Conservation (phyloP, 2,888 invertebrate species). For the Folsomia candida region DNA sequence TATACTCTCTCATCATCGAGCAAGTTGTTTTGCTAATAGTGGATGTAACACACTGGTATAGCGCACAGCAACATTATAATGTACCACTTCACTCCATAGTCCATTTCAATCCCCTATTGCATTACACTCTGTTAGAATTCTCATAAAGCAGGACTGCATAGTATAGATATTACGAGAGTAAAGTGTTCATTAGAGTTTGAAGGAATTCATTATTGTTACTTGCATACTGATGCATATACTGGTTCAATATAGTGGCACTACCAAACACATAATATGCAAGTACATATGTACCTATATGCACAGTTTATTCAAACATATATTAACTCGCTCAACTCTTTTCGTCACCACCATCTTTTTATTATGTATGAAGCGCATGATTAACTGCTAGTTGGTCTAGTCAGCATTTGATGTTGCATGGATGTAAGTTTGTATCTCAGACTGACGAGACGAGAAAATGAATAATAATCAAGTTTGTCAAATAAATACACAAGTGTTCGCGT, state of each 20-base stretch:
- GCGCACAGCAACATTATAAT: background rate
- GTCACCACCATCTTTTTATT: background rate
- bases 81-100: too few relatives aligned
- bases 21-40: background rate
- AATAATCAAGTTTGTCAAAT: background rate
- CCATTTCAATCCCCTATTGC: background rate
- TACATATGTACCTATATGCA: too few relatives aligned
- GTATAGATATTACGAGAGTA: background rate
- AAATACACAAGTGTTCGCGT: background rate
- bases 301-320: background rate
- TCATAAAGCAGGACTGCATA: background rate
- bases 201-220: too few relatives aligned
- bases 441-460: background rate
- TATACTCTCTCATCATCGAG: background rate
- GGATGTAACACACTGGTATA: background rate
- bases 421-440: too few relatives aligned
- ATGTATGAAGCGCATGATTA: too few relatives aligned
- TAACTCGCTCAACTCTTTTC: background rate
- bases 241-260: too few relatives aligned
- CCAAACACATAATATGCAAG: too few relatives aligned
- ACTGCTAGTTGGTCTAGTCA: too few relatives aligned
- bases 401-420: too few relatives aligned
- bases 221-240: too few relatives aligned
- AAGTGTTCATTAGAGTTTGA: too few relatives aligned
- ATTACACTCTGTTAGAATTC: too few relatives aligned